Evolutionary conservation across 2,888 invertebrate genomes (phyloP), one percentile per base, ranked within the genome.

Genomic region (Cyaniris semiargus): DNA sequence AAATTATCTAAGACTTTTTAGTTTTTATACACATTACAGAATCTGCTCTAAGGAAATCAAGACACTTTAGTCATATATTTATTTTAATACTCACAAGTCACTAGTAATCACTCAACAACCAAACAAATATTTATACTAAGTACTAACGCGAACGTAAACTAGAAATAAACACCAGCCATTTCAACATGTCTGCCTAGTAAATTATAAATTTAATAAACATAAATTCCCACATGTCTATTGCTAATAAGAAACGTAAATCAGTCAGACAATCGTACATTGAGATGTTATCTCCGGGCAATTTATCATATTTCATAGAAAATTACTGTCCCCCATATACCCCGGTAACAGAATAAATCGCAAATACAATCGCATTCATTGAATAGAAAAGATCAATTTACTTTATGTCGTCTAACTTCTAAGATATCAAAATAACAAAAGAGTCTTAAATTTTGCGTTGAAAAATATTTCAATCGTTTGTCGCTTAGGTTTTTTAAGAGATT

Each of bases 311-410:
- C 78, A 74, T 70, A 71, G 76, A 75, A 71, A 78, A 60, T 76
- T 34, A 76, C 66, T 80, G 78, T 86, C 88, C 86, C 87, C 88
- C 86, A 86, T 85, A 27, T 85, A 85, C 80, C 80, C 80, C 81
- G 80, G 85, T 91, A 90, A 93, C 92, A 90, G 92, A 91, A 90
- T 89, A 84, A 85, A 87, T 87, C 82, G 84, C 84, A 84, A 86
- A 88, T 88, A 85, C 83, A 84, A 86, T 86, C 81, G 83, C 83
- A 83, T 88, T 89, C 89, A 92, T 92, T 92, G 90, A 92, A 92
- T 90, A 88, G 85, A 85, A 86, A 82, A 84, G 85, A 86, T 88
- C 86, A 88, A 87, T 88, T 86, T 83, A 79, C 81, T 83, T 82
- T 83, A 88, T 87, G 84, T 86, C 85, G 84, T 27, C 27, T 21